Evolutionary conservation across 1,140 invertebrate genomes (phyloP), one percentile per base, ranked within the genome.

Genomic region (Globodera rostochiensis): DNA sequence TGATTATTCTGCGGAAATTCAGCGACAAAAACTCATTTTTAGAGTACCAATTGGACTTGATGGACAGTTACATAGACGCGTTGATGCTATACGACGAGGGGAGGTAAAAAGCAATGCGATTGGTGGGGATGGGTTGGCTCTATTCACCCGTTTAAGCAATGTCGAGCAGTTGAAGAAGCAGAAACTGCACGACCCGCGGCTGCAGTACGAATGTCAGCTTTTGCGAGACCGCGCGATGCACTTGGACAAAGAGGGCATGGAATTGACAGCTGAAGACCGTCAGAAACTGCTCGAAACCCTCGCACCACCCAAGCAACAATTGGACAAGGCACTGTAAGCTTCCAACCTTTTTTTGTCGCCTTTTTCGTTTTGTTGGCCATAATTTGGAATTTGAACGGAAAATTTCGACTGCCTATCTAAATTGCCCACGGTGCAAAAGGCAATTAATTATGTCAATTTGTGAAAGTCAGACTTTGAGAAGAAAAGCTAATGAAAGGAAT

Each of bases 11-110:
- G 19, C 2, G 13, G 75, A 47, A 79, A 76, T 11, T 76, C 49
- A 57, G 2, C 25, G 49, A 76, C 1, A 3, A 60, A 80, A n/a
- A 19, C 60, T 1, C 11, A 13, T n/a, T 77, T 80, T 80, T 57
- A 83, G 82, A 83, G 19, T 74, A 74, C 36, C 82, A 83, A 45
- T 64, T 84, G 49, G 82, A 83, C 45, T 49, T 83, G 70, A 25
- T 83, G 21, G 82, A 83, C 60, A 71, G 73, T 47, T 83, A 83
- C 49, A 84, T 83, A 13, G 49, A 84, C n/a, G 47, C 64, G 8
- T 46, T 83, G 45, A 74, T 83, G 53, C 73, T 83, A 11, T 74
- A 46, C 13, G 80, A 83, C 45, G 53, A 67, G 21, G 73, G 74
- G 19, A 82, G 76, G 81, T 75, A 64, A 79, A 73, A 81, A 83